phyloP scores from a whole-genome alignment of 2,888 invertebrate genomes.

The Drosophila diplacantha region DNA sequence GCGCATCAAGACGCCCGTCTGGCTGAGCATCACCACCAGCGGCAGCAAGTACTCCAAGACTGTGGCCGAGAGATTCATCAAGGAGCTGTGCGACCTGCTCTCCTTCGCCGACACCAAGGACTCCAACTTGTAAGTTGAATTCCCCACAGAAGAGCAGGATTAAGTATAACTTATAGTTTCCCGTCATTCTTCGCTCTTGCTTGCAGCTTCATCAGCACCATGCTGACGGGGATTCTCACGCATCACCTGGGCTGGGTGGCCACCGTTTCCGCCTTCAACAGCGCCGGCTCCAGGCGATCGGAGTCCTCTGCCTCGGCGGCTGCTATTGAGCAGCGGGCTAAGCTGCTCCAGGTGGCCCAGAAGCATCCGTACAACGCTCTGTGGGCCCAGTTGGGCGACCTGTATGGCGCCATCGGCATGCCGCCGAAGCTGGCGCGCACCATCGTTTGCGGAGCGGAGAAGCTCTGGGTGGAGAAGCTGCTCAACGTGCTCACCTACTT shows the following conservation, averaged over 20 bases:
- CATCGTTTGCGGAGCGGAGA: constrained; percentile 84
- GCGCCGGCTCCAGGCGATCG: constrained; percentile 61
- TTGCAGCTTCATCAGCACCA: constrained; percentile 91
- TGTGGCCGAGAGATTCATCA: constrained; percentile 79
- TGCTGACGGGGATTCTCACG: constrained; percentile 91
- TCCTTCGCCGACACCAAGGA: constrained; percentile 88
- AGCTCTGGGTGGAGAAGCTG: constrained; percentile 84
- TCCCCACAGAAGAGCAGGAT: not conserved
- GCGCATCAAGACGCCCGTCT: constrained; percentile 82
- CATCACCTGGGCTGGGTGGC: constrained; percentile 95
- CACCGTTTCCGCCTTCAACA: constrained; percentile 81
- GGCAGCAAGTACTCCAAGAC: constrained; percentile 76
- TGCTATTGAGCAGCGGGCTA: constrained; percentile 77
- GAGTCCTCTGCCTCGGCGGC: constrained; percentile 59
- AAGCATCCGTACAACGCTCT: constrained; percentile 90
- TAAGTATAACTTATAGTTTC: not conserved
- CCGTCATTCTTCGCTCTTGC: constrained; percentile 68
- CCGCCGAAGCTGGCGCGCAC: constrained; percentile 88
- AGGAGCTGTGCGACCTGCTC: constrained; percentile 83
- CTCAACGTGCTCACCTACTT: constrained; percentile 91
- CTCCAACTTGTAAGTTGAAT: constrained; percentile 88
- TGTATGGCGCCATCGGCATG: constrained; percentile 90
- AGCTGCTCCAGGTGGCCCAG: constrained; percentile 80
- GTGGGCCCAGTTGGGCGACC: constrained; percentile 92
- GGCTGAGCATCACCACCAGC: constrained; percentile 81